Evolutionary conservation across 2,888 invertebrate species (phyloP), one percentile per base, ranked within the genome.

Genomic region (Polydrusus tereticollis): DNA sequence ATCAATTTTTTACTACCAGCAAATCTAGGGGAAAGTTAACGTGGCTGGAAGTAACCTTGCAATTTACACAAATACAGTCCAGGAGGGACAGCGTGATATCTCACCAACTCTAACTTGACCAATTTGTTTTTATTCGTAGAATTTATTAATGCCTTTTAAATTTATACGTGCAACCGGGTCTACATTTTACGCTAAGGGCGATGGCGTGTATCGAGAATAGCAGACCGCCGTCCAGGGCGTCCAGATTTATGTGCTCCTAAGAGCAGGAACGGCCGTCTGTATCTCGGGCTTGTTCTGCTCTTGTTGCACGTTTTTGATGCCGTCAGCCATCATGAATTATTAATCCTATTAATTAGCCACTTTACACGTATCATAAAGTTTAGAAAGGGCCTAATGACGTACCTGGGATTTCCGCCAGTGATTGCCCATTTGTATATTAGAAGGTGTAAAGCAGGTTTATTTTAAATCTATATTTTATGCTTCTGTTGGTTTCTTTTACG

Each of bases 171-270:
- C 4, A 64, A 69, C 55, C 6, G 47, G 29, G 63, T 69, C 63
- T 69, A 64, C 36, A 29, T 58, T 21, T 63, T 69, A 45, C 57
- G 59, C 59, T 26, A 64, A 29, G 57, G 57, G 73, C 69, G 69
- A 73, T 73, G 64, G 69, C 59, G 64, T 73, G 69, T 73, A 69
- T 69, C 69, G 67, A 73, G 65, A 16, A 36, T 69, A 59, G 69
- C 69, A 29, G 60, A 60, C 73, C 73, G 65, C 65, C 50, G 64
- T 63, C 73, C 65, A 59, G 65, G 36, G 66, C 66, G 62, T 45
- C 23, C 29, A 69, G 66, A 73, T 73, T 73, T 73, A 73, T 65
- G 63, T 69, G 66, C 59, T 55, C 36, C 69, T 69, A 65, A 65
- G 69, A 69, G 21, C 36, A 52, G 43, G 59, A 64, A 59, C 18